Conservation (phyloP, 1,140 invertebrate species). For the Rhagoletis zephyria region DNA sequence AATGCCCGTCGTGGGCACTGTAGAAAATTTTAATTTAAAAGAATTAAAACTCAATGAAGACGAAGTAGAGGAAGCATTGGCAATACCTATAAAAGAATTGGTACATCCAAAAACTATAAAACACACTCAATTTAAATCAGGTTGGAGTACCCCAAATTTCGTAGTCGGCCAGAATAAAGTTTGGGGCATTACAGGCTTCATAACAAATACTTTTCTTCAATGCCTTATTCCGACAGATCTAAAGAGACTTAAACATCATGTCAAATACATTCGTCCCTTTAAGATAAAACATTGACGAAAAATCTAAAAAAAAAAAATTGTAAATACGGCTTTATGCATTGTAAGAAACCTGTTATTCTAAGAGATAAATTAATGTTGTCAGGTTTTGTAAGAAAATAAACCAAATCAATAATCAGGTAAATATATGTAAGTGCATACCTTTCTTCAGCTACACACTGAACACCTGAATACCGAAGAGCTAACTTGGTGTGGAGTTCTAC, state of each 20-base stretch:
- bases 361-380: too few species aligned
- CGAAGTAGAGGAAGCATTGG: constrained; percentile 88
- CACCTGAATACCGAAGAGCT: too few species aligned
- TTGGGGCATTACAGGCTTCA: constrained; percentile 87
- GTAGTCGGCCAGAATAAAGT: constrained; percentile 76
- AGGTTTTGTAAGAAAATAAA: too few species aligned
- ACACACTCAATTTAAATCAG: constrained; percentile 80
- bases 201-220: constrained; percentile 80
- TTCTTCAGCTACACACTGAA: too few species aligned
- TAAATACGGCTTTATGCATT: too few species aligned
- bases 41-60: constrained; percentile 78
- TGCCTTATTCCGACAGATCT: constrained; percentile 76
- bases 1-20: constrained; percentile 84
- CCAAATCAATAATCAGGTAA: too few species aligned
- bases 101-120: constrained; percentile 77
- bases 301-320: background rate
- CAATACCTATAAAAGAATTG: constrained; percentile 80
- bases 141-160: constrained; percentile 78
- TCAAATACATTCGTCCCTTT: constrained; percentile 62
- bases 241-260: constrained; percentile 62
- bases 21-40: constrained; percentile 75
- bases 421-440: too few species aligned
- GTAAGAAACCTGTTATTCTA: too few species aligned
- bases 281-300: background rate
- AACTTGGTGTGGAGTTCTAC: too few species aligned